Conservation (phyloP, 2,888 invertebrate species). For the Tetranychus piercei region DNA sequence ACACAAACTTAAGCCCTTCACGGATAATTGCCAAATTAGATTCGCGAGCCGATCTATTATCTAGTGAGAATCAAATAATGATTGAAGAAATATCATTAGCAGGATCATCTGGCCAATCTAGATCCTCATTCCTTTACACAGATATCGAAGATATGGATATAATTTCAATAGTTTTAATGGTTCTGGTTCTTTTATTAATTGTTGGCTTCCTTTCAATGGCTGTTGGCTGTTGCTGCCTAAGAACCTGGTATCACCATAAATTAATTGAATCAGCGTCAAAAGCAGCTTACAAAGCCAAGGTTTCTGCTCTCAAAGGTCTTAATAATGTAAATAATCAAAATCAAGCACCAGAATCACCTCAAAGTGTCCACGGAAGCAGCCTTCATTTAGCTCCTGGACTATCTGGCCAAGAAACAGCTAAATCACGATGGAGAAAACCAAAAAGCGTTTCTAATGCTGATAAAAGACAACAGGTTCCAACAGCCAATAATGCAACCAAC, state of each 20-base stretch:
- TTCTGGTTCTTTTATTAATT: background rate
- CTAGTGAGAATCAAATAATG: background rate
- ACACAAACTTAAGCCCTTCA: background rate
- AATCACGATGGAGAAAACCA: background rate
- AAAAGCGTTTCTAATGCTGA: constrained; percentile 3
- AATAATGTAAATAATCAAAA: background rate
- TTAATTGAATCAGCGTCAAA: constrained; percentile 7
- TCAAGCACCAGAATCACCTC: background rate
- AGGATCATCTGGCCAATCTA: background rate
- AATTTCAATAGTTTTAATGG: constrained; percentile 7
- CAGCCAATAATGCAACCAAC: background rate
- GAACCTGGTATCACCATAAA: constrained; percentile 10
- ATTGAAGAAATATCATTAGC: constrained; percentile 15
- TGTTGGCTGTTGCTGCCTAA: constrained; percentile 15
- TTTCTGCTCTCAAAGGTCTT: background rate
- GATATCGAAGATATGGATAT: constrained; percentile 5
- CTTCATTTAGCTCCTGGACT: background rate
- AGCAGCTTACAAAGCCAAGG: constrained; percentile 7
- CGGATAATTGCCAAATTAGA: constrained; percentile 10
- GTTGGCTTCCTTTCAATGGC: constrained; percentile 11
- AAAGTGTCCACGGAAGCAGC: background rate
- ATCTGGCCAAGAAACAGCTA: background rate
- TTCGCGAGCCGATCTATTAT: background rate
- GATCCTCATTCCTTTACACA: background rate
- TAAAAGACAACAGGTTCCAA: constrained; percentile 11